These are phyloP conservation scores for Tringa solitaria DNA, from an alignment of 2,113 vertebrate genomes.

Conservation along the genomic window DNA sequence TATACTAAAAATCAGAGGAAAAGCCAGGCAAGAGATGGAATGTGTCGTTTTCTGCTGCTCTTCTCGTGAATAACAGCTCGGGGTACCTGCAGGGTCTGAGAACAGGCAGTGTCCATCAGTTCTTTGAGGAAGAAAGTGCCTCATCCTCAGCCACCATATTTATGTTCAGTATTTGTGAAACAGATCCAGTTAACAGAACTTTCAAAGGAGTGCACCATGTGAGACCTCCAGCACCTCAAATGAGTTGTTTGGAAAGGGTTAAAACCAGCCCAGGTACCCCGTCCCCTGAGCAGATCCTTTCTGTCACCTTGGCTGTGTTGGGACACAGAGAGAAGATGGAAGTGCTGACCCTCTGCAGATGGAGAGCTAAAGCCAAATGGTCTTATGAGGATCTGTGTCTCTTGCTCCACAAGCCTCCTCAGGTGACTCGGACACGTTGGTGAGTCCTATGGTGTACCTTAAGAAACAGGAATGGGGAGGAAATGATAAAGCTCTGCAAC, in stretches of 20 bases:
- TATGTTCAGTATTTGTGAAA: neutral
- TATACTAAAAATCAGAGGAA: neutral
- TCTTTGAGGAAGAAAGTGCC: neutral
- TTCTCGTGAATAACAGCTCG: neutral
- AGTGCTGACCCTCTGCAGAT: neutral
- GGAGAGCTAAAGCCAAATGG: neutral
- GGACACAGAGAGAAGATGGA: neutral
- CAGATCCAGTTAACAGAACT: neutral
- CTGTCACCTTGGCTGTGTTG: neutral
- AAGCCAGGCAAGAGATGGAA: neutral
- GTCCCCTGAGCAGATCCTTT: neutral
- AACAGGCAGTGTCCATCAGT: neutral
- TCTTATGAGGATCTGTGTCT: neutral
- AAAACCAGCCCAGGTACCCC: neutral
- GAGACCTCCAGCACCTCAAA: neutral
- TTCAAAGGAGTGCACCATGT: neutral
- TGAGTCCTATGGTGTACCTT: neutral
- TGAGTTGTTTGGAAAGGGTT: neutral
- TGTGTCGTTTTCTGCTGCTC: rapidly evolving
- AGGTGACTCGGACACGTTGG: rapidly evolving
- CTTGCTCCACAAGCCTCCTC: neutral
- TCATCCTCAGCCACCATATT: neutral
- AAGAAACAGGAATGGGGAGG: neutral
- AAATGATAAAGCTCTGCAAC: neutral
- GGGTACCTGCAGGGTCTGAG: neutral